phyloP scores from a whole-genome alignment of 2,113 vertebrate species.

The Bagarius yarrelli region DNA sequence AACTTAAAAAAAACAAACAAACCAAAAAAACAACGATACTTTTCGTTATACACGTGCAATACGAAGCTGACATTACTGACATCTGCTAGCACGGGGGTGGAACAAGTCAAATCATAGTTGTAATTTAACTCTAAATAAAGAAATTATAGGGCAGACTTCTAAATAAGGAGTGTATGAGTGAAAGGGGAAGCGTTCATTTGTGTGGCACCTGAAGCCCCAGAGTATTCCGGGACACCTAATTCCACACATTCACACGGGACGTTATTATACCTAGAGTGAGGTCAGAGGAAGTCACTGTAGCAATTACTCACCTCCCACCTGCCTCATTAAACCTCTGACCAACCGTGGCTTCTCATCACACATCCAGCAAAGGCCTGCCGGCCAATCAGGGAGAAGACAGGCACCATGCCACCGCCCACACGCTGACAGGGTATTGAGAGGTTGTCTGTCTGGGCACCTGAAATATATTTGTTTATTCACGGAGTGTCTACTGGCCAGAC shows the following conservation, averaged over 20 bases:
- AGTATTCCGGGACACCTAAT: constrained; percentile 62
- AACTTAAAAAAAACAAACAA: constrained; percentile 36
- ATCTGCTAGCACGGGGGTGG: constrained; percentile 45
- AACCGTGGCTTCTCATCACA: constrained; percentile 69
- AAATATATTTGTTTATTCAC: constrained; percentile 76
- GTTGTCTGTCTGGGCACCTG: constrained; percentile 69
- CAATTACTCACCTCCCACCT: constrained; percentile 82
- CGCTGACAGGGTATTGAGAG: constrained; percentile 75
- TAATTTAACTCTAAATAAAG: constrained; percentile 57
- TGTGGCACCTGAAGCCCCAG: constrained; percentile 57
- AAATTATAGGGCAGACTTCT: constrained; percentile 45
- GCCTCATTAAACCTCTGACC: constrained; percentile 80
- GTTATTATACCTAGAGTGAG: constrained; percentile 64
- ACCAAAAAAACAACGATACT: no score
- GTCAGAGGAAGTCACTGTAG: constrained; percentile 71
- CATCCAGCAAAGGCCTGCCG: constrained; percentile 60
- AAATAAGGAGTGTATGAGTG: constrained; percentile 49
- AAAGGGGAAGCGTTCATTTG: constrained; percentile 53
- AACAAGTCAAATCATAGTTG: constrained; percentile 51
- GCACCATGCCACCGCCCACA: constrained; percentile 73
- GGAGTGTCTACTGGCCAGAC: constrained; percentile 61
- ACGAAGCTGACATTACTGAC: constrained; percentile 41
- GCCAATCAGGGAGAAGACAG: constrained; percentile 67
- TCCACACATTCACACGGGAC: constrained; percentile 61
- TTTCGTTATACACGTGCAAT: constrained; percentile 45